Percentiles rank a stretch among this genome's conserved stretches.
Evolutionary conservation across 2,888 invertebrate species (phyloP).

Genomic region (Phengaris arion): DNA sequence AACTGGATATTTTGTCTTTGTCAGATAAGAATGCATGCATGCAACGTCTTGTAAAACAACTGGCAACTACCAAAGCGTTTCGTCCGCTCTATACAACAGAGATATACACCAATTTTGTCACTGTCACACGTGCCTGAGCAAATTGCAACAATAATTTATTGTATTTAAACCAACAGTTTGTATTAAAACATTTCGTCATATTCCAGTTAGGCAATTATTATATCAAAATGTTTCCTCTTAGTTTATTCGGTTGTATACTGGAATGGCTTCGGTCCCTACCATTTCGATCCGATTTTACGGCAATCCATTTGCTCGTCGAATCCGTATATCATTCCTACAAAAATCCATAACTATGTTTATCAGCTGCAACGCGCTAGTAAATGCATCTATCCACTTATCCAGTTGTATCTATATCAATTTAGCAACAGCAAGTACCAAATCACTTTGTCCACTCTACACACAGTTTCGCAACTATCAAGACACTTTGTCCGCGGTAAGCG

Average conservation of each 20-base stretch:
- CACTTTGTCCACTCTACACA: conserved; percentile 37
- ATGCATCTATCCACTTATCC: background rate
- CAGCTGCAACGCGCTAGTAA: background rate
- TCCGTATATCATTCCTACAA: too few species aligned
- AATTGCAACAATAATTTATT: conserved; percentile 13
- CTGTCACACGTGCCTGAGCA: conserved; percentile 9
- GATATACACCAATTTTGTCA: conserved; percentile 21
- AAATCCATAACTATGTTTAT: too few species aligned
- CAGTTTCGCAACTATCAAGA: conserved; percentile 47
- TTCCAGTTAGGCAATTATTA: background rate
- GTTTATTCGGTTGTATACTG: too few species aligned
- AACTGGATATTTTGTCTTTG: background rate
- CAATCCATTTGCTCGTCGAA: too few species aligned
- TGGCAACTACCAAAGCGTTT: conserved; percentile 9
- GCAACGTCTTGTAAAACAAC: background rate
- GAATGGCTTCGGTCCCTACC: too few species aligned
- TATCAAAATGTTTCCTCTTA: background rate
- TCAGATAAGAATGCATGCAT: background rate
- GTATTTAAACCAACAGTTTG: conserved; percentile 12
- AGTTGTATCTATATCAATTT: background rate
- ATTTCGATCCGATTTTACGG: too few species aligned
- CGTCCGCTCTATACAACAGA: background rate
- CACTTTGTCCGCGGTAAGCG: conserved; percentile 41
- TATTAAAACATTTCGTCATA: conserved; percentile 12
- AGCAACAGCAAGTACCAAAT: conserved; percentile 42